Base-by-base conservation (phyloP, 2,113 vertebrate species). In the Rynchops niger region DNA sequence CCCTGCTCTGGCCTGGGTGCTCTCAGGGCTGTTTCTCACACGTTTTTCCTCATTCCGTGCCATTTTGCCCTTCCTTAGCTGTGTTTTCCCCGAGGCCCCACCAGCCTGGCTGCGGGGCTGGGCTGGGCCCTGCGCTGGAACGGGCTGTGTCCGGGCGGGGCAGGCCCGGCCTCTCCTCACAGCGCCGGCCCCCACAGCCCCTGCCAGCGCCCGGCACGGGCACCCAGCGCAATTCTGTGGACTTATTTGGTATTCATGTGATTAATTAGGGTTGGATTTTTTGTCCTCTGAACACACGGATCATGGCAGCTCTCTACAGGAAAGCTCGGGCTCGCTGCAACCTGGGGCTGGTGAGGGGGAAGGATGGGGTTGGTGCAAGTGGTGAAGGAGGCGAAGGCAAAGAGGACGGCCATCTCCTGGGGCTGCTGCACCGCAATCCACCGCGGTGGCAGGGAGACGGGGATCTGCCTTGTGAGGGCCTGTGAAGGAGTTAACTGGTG, bases 131-230 rank as follows among this genome's bases (percentile, higher is more conserved):
- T 73, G 34, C 22, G 21, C 56, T 15, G 56, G 34, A 59, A 59
- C 20, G 20, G 5, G 49, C 50, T 43, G 62, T 2, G 16, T 7
- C 21, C 4, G 20, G 9, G 29, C 2, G 8, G 23, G 38, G 15
- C 38, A 21, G n/a, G 40, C 38, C 49, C 9, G 3, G 36, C 42
- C 17, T 50, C 36, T 11, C 43, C 63, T 65, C 82, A 65, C 26
- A 32, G 63, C 58, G 4, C 7, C 3, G 26, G 34, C 32, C 22
- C 36, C 43, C 4, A 34, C 13, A 32, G 45, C 14, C 21, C 10
- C 47, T 4, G 11, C 50, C 38, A 9, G 18, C 4, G 0, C 29
- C 55, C 8, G 32, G 30, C 14, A 3, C 0, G 2, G 36, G 14
- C 43, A 15, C 43, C 15, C 55, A 11, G 63, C 0, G 2, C 14